Evolutionary conservation across 2,797 vertebrate species (phyloP).

Genomic region (Oreochromis grahami): DNA sequence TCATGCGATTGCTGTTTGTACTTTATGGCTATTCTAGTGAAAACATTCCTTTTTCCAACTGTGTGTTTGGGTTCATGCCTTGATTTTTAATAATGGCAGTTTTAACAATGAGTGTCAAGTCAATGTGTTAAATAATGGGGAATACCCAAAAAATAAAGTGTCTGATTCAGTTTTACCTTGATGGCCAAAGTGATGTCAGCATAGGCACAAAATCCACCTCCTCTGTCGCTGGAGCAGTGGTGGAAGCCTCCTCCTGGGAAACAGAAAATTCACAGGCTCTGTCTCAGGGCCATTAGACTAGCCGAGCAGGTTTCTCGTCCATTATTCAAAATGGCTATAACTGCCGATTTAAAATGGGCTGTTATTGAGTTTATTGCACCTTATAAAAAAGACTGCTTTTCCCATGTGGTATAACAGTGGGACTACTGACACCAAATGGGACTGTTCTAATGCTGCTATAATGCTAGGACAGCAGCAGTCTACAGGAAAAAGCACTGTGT

Average conservation of each 20-base stretch:
- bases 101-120: not conserved
- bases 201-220: constrained; percentile 96
- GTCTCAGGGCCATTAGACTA: not conserved
- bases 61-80: not conserved
- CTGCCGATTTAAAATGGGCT: constrained; percentile 1
- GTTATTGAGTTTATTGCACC: constrained; percentile 14
- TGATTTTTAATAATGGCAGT: not conserved
- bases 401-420: constrained; percentile 1
- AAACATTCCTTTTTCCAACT: not conserved
- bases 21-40: not conserved
- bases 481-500: not conserved
- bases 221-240: constrained; percentile 92
- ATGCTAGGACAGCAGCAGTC: not conserved
- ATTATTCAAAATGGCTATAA: constrained; percentile 27
- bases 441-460: not conserved
- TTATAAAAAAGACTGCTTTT: constrained; percentile 11
- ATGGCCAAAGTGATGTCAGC: constrained; percentile 93
- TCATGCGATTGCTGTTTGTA: not conserved
- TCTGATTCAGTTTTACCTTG: constrained; percentile 76
- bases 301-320: not conserved
- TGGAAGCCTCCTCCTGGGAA: constrained; percentile 93
- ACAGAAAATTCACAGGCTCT: constrained; percentile 13
- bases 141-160: not conserved
- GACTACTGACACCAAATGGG: constrained; percentile 4
- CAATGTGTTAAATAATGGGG: not conserved